Percentiles rank a stretch among this genome's conserved stretches.
phyloP scores from a whole-genome alignment of 2,888 invertebrate species.

The Chrysolina oricalcia region DNA sequence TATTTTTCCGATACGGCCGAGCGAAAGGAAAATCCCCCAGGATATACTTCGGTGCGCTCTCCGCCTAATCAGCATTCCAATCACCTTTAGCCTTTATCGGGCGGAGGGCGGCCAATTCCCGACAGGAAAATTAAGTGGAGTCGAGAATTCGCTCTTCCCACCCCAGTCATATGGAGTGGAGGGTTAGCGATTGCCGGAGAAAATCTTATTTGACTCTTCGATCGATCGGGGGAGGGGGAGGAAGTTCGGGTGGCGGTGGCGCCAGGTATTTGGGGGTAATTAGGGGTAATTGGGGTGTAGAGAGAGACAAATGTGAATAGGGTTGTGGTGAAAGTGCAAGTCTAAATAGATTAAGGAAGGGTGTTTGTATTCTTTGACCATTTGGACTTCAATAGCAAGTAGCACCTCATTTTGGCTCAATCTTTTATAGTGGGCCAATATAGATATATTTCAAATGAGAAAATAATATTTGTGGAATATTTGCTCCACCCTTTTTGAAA shows the following conservation, averaged over 20 bases:
- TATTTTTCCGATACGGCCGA: slow-evolving; percentile 34
- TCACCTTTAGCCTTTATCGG: slow-evolving; percentile 71
- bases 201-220: slow-evolving; percentile 68
- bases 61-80: slow-evolving; percentile 71
- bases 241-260: slow-evolving; percentile 58
- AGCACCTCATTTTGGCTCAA: too few relatives aligned
- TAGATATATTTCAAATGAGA: too few relatives aligned
- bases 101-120: slow-evolving; percentile 67
- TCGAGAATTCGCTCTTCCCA: slow-evolving; percentile 65
- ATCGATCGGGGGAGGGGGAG: slow-evolving; percentile 67
- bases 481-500: too few relatives aligned
- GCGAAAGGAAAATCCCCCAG: slow-evolving; percentile 37
- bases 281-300: too few relatives aligned
- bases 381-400: too few relatives aligned
- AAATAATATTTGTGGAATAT: too few relatives aligned
- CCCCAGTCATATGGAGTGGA: slow-evolving; percentile 60
- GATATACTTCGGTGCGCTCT: slow-evolving; percentile 57
- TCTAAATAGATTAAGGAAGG: too few relatives aligned
- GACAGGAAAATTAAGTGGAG: slow-evolving; percentile 71
- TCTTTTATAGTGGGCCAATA: too few relatives aligned
- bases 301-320: not conserved
- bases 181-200: slow-evolving; percentile 57
- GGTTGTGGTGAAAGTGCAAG: not conserved
- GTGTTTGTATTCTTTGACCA: too few relatives aligned
- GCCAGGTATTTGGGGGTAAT: not conserved